Percentiles rank a stretch among this genome's conserved stretches.
Conservation (phyloP, 1,140 invertebrate species). For the Vanessa atalanta region DNA sequence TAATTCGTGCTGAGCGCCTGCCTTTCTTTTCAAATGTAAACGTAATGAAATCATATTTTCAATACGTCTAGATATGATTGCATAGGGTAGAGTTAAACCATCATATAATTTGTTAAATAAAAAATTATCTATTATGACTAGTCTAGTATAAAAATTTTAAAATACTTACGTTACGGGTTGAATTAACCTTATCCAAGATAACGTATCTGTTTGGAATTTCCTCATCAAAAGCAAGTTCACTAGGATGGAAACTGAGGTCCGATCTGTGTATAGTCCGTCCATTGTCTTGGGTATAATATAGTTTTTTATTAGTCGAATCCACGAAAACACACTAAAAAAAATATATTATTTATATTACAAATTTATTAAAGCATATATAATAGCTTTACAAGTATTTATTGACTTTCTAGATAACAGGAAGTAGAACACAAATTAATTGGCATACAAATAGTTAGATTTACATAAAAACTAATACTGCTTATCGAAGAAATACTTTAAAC, state of each 20-base stretch:
- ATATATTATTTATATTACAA: background rate
- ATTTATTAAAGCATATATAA: too few relatives aligned
- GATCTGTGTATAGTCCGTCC: slow-evolving; percentile 84
- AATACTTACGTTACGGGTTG: slow-evolving; percentile 83
- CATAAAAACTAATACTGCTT: background rate
- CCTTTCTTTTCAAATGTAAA: too few relatives aligned
- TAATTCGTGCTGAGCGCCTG: background rate
- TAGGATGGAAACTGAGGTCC: slow-evolving; percentile 87
- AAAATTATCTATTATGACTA: background rate
- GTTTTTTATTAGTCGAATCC: slow-evolving; percentile 87
- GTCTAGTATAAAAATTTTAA: slow-evolving; percentile 1
- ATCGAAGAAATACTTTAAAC: background rate
- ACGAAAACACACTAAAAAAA: slow-evolving; percentile 89
- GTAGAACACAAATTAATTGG: background rate
- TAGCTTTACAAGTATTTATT: background rate
- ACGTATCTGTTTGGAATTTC: slow-evolving; percentile 83
- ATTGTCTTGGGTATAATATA: slow-evolving; percentile 89
- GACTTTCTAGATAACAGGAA: background rate
- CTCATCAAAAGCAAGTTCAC: slow-evolving; percentile 88
- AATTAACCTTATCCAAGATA: slow-evolving; percentile 88
- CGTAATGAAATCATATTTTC: too few relatives aligned
- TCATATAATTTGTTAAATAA: background rate
- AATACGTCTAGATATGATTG: too few relatives aligned
- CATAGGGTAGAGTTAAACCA: too few relatives aligned
- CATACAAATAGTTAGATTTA: slow-evolving; percentile 1